A percentile compares a stretch with the other conserved stretches of the same genome.
Conservation (phyloP, 2,797 vertebrate genomes). For the Aplochiton taeniatus region DNA sequence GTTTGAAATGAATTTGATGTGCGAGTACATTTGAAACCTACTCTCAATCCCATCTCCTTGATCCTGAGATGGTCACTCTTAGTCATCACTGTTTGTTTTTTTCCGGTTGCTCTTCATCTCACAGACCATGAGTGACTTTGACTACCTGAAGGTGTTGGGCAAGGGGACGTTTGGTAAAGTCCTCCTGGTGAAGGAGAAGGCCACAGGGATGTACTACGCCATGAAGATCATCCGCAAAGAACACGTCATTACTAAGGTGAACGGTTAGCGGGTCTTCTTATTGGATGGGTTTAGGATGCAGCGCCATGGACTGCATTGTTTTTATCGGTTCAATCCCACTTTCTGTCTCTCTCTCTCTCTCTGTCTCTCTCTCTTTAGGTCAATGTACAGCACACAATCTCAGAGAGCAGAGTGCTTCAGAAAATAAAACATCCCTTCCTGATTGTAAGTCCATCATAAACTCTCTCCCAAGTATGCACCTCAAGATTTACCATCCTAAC, state of each 20-base stretch:
- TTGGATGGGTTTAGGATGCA: neutral
- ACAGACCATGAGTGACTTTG: slow-evolving; percentile 95
- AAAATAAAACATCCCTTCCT: slow-evolving; percentile 93
- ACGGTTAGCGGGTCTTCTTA: slow-evolving; percentile 15
- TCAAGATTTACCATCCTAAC: neutral
- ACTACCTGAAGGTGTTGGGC: slow-evolving; percentile 94
- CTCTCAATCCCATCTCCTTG: neutral
- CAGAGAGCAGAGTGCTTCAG: slow-evolving; percentile 94
- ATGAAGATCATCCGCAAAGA: slow-evolving; percentile 97
- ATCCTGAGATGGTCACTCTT: neutral
- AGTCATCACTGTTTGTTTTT: neutral
- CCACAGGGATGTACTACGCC: slow-evolving; percentile 91
- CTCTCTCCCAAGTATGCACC: neutral
- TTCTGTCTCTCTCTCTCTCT: too few relatives aligned
- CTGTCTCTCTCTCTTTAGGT: slow-evolving; percentile 81
- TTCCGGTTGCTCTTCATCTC: slow-evolving; percentile 9
- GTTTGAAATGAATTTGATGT: neutral
- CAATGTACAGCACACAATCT: slow-evolving; percentile 94
- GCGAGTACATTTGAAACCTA: neutral
- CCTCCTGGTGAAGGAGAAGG: slow-evolving; percentile 92
- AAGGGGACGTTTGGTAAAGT: slow-evolving; percentile 97
- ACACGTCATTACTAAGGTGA: slow-evolving; percentile 93
- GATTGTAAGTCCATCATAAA: slow-evolving; percentile 75
- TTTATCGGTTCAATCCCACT: neutral
- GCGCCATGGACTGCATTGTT: neutral